phyloP scores from a whole-genome alignment of 2,888 invertebrate genomes.

The Stratiomys singularior region DNA sequence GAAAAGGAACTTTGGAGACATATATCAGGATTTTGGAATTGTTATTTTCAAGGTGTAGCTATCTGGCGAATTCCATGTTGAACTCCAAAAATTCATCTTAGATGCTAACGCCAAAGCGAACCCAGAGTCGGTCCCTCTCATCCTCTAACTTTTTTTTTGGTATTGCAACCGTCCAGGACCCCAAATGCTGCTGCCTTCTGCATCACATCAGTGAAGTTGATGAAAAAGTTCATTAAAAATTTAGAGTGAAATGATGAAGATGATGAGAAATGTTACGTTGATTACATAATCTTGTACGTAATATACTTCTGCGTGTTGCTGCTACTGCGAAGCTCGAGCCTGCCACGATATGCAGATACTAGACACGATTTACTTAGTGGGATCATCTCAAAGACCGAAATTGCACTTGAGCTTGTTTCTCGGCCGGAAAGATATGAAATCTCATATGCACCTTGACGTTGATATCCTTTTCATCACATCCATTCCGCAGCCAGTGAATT shows the following conservation, averaged over 20 bases:
- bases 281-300: constrained; percentile 20
- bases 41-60: too few relatives aligned
- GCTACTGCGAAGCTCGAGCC: neutral
- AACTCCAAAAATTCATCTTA: too few relatives aligned
- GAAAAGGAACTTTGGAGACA: too few relatives aligned
- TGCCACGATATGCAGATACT: neutral
- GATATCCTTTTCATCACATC: neutral
- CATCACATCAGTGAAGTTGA: neutral
- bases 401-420: neutral
- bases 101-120: too few relatives aligned
- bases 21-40: too few relatives aligned
- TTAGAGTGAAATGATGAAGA: constrained; percentile 37
- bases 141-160: too few relatives aligned
- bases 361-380: constrained; percentile 2
- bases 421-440: neutral
- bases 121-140: too few relatives aligned
- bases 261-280: constrained; percentile 24
- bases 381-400: neutral
- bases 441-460: constrained; percentile 1
- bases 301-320: neutral
- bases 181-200: neutral
- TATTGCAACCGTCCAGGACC: too few relatives aligned
- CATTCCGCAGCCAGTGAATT: neutral
- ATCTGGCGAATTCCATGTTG: too few relatives aligned
- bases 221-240: constrained; percentile 42